These are phyloP conservation scores for Drosophila elegans DNA, from an alignment of 1,140 invertebrate species.

Conservation along the genomic window DNA sequence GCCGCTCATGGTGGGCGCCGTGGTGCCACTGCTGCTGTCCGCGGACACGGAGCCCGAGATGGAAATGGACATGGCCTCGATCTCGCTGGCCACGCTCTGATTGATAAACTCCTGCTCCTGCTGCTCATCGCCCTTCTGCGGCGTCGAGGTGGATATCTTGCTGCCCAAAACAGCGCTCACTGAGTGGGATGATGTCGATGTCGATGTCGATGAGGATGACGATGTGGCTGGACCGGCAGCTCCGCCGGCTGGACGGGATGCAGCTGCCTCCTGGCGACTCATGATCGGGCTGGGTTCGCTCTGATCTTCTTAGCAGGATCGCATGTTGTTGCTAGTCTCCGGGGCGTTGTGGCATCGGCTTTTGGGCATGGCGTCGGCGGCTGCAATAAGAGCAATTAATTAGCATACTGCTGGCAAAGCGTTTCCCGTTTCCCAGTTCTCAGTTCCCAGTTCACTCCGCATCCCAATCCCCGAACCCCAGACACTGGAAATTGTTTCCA, in stretches of 20 bases:
- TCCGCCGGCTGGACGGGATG: conserved; percentile 12
- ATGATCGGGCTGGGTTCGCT: conserved; percentile 36
- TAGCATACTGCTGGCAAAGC: conserved; percentile 57
- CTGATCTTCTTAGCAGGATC: conserved; percentile 41
- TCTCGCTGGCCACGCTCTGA: conserved; percentile 67
- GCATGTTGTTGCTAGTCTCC: conserved; percentile 44
- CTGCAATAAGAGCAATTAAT: conserved; percentile 56
- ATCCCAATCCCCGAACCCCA: conserved; percentile 10
- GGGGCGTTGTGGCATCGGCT: conserved; percentile 22
- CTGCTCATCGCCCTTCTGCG: conserved; percentile 62
- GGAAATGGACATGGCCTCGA: conserved; percentile 54
- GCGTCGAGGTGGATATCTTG: conserved; percentile 79
- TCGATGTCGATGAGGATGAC: conserved; percentile 15
- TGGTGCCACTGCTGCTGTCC: conserved; percentile 56
- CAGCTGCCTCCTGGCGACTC: conserved; percentile 61
- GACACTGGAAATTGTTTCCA: conserved; percentile 63
- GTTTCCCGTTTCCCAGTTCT: conserved; percentile 2
- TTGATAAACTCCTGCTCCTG: conserved; percentile 56
- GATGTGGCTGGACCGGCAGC: conserved; percentile 20
- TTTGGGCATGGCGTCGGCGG: conserved; percentile 53
- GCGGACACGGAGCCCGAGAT: conserved; percentile 50
- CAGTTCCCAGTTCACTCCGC: conserved; percentile 5
- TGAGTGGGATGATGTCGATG: conserved; percentile 13
- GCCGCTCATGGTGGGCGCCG: conserved; percentile 28
- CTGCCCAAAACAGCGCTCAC: conserved; percentile 27